These are phyloP conservation scores for Meloidogyne floridensis DNA, from an alignment of 1,140 invertebrate genomes.

Conservation along the genomic window DNA sequence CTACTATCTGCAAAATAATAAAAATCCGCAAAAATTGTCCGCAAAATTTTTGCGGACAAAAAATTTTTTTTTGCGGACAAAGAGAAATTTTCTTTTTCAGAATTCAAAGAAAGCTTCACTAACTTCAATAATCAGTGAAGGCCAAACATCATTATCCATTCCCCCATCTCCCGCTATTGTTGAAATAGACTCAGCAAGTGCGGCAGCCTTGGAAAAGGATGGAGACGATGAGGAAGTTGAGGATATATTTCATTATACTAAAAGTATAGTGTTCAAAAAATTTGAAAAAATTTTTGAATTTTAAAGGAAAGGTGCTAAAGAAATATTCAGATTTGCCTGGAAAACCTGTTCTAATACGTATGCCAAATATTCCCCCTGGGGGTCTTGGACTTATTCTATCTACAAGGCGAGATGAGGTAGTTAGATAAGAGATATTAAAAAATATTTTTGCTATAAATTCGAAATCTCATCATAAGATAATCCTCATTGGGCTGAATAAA, in stretches of 20 bases:
- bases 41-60: not conserved
- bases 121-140: constrained; percentile 17
- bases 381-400: constrained; percentile 80
- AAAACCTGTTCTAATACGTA: constrained; percentile 73
- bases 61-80: not conserved
- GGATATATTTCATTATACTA: constrained; percentile 87
- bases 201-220: constrained; percentile 77
- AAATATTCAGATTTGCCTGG: constrained; percentile 81
- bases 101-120: constrained; percentile 14
- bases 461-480: too few relatives aligned
- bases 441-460: too few relatives aligned
- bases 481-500: too few relatives aligned
- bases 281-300: not conserved
- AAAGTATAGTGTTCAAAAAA: constrained; percentile 73
- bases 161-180: not conserved
- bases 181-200: constrained; percentile 82
- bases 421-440: constrained; percentile 5
- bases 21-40: too few relatives aligned
- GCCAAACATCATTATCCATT: not conserved
- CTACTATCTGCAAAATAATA: too few relatives aligned
- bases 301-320: constrained; percentile 83
- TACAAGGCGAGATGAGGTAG: constrained; percentile 72
- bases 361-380: constrained; percentile 72
- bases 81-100: not conserved
- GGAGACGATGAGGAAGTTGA: constrained; percentile 79